These are phyloP conservation scores for Calliopsis andreniformis DNA, from an alignment of 1,140 invertebrate genomes.

Conservation along the genomic window DNA sequence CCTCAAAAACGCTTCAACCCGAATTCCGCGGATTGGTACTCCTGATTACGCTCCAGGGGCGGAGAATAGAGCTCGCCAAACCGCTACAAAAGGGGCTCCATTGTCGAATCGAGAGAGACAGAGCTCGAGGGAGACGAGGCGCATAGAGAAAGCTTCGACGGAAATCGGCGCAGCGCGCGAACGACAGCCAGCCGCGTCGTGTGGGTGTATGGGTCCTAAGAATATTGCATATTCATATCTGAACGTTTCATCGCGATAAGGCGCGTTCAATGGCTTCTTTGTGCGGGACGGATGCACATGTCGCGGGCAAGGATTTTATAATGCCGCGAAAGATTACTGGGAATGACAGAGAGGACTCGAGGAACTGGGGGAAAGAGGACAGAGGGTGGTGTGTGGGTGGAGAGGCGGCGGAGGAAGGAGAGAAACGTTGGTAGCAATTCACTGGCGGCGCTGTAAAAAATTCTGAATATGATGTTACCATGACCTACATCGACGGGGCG, in stretches of 20 bases:
- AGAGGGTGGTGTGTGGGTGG: background rate
- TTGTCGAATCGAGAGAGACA: constrained; percentile 54
- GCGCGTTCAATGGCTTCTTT: constrained; percentile 36
- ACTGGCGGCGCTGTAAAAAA: constrained; percentile 31
- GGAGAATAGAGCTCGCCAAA: constrained; percentile 55
- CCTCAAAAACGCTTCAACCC: constrained; percentile 54
- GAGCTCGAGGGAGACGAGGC: constrained; percentile 3
- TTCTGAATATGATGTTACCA: constrained; percentile 59
- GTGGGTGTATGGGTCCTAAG: constrained; percentile 10
- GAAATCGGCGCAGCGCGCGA: background rate
- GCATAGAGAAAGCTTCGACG: background rate
- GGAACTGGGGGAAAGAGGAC: background rate
- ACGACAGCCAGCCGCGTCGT: background rate
- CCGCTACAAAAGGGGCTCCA: constrained; percentile 57
- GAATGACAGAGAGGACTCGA: background rate
- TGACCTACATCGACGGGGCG: constrained; percentile 61
- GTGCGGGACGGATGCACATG: background rate
- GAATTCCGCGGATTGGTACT: constrained; percentile 56
- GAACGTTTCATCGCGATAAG: constrained; percentile 54
- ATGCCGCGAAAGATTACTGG: constrained; percentile 33
- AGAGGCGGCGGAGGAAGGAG: background rate
- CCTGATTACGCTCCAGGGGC: constrained; percentile 44
- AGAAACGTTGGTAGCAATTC: constrained; percentile 25
- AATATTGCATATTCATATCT: constrained; percentile 68
- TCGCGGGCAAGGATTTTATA: background rate